Percentiles rank a stretch among this genome's conserved stretches.
These are phyloP conservation scores for Porites divaricata DNA, from an alignment of 92 coral and sea anemone genomes.

Conservation along the genomic window DNA sequence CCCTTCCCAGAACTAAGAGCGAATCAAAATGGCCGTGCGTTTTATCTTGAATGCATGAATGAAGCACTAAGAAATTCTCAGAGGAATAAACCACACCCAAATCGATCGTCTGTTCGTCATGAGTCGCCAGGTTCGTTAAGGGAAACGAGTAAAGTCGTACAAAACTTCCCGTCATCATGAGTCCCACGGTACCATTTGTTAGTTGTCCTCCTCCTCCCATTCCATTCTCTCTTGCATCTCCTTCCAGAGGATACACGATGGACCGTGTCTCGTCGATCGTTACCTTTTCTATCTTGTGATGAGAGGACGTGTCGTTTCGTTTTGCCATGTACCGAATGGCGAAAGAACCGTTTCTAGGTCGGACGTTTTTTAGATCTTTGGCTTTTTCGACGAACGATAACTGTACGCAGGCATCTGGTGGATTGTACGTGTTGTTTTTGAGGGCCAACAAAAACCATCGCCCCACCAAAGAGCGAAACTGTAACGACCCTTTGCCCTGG, in stretches of 20 bases:
- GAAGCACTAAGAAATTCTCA: not conserved
- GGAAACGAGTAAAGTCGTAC: conserved; percentile 9
- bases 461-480: not conserved
- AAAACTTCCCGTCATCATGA: not conserved
- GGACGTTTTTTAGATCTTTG: not conserved
- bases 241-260: not conserved
- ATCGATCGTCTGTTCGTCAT: not conserved
- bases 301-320: conserved; percentile 31
- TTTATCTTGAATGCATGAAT: not conserved
- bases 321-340: conserved; percentile 5
- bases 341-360: not conserved
- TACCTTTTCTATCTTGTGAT: not conserved
- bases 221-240: not conserved
- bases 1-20: not conserved
- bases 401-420: conserved; percentile 16
- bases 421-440: conserved; percentile 2
- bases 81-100: not conserved
- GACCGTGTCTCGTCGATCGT: conserved; percentile 5
- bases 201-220: no score
- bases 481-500: not conserved
- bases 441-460: conserved; percentile 19
- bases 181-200: not conserved
- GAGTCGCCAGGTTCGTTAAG: not conserved
- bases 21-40: conserved; percentile 19
- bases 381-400: not conserved